Percentiles rank a stretch among this genome's conserved stretches.
These are phyloP conservation scores for Pagetopsis macropterus DNA, from an alignment of 2,797 vertebrate species.

Conservation along the genomic window DNA sequence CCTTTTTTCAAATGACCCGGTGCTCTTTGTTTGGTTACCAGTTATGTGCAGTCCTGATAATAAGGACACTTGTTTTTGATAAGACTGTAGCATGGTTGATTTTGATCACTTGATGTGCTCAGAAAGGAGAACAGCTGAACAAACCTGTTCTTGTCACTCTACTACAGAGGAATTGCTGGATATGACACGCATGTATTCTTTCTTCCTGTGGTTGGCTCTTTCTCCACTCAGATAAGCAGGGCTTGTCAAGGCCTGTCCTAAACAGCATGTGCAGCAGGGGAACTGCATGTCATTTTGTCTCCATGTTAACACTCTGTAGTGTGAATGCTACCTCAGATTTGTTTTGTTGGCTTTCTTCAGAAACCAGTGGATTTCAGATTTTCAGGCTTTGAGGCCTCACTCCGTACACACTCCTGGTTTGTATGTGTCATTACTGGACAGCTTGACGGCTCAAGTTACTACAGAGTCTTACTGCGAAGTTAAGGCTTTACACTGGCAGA, in stretches of 20 bases:
- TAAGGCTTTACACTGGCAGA: slow-evolving; percentile 17
- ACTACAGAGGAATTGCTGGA: background rate
- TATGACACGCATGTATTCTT: slow-evolving; percentile 39
- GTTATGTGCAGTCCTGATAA: too few relatives aligned
- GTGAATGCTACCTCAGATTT: slow-evolving; percentile 12
- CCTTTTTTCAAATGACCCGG: too few relatives aligned
- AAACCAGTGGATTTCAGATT: slow-evolving; percentile 10
- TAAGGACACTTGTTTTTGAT: background rate
- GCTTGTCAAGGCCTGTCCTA: slow-evolving; percentile 64
- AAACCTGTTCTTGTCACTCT: slow-evolving; percentile 38
- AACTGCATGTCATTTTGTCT: slow-evolving; percentile 39
- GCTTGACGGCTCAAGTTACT: slow-evolving; percentile 16
- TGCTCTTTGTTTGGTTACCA: too few relatives aligned
- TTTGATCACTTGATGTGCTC: background rate
- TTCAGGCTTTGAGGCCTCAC: background rate
- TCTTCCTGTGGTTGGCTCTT: slow-evolving; percentile 9
- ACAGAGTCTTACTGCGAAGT: background rate
- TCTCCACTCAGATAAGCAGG: slow-evolving; percentile 39
- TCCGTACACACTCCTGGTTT: slow-evolving; percentile 1
- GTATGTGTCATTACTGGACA: background rate
- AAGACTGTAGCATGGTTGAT: background rate
- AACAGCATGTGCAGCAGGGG: slow-evolving; percentile 29
- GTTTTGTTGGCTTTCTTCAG: background rate
- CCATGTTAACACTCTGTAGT: slow-evolving; percentile 15
- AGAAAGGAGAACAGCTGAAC: background rate